phyloP scores from a whole-genome alignment of 2,888 invertebrate species.

The Heliconius ismenius region DNA sequence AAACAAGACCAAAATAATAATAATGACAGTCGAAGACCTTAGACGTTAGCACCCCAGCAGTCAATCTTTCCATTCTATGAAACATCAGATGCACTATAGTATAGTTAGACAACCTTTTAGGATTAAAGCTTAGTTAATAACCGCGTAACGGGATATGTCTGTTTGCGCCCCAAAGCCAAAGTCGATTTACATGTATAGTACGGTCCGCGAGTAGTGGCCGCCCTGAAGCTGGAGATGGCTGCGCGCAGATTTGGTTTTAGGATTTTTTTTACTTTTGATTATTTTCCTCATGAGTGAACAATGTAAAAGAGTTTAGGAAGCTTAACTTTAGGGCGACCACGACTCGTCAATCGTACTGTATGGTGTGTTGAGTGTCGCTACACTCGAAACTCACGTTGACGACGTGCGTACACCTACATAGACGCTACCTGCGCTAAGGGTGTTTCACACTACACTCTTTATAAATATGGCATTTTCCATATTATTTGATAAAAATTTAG shows the following conservation, averaged over 20 bases:
- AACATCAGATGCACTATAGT: slow-evolving; percentile 23
- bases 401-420: slow-evolving; percentile 7
- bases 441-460: not conserved
- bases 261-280: too few species aligned
- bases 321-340: not conserved
- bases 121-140: slow-evolving; percentile 33
- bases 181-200: slow-evolving; percentile 29
- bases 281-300: too few species aligned
- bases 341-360: not conserved
- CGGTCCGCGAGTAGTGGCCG: not conserved
- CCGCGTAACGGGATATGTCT: slow-evolving; percentile 24
- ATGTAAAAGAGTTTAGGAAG: not conserved
- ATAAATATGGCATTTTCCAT: not conserved
- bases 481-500: not conserved
- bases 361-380: slow-evolving; percentile 21
- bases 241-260: too few species aligned
- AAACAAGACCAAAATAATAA: not conserved
- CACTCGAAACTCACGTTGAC: slow-evolving; percentile 12
- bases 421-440: slow-evolving; percentile 22
- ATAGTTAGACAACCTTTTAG: slow-evolving; percentile 32
- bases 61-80: slow-evolving; percentile 5
- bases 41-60: not conserved
- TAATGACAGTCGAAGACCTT: not conserved
- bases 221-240: not conserved
- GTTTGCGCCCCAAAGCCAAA: slow-evolving; percentile 24